A percentile compares a stretch with the other conserved stretches of the same genome.
Conservation (phyloP, 64 coral and sea anemone genomes). For the Pocillopora damicornis region DNA sequence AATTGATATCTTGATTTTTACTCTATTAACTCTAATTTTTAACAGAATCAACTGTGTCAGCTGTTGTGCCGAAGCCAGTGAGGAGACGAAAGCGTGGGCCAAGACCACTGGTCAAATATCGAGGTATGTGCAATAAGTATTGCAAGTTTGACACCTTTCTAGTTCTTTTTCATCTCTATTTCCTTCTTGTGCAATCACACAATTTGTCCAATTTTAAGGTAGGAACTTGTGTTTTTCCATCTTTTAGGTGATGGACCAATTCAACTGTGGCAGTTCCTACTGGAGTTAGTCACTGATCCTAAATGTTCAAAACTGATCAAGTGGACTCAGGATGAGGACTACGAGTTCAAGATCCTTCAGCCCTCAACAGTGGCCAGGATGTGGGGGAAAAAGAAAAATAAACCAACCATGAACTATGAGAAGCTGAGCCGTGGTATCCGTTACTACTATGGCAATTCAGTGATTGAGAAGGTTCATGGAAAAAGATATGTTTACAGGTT, state of each 20-base stretch:
- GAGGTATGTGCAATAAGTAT: constrained; percentile 16
- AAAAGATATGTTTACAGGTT: constrained; percentile 97
- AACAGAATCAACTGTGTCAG: background rate
- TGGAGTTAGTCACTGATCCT: constrained; percentile 56
- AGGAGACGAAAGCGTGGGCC: constrained; percentile 50
- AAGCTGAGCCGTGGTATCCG: constrained; percentile 93
- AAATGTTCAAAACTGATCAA: constrained; percentile 40
- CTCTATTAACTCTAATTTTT: background rate
- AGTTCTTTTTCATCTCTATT: background rate
- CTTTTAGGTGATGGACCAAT: constrained; percentile 85
- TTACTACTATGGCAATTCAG: constrained; percentile 97
- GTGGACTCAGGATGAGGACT: constrained; percentile 92
- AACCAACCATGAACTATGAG: constrained; percentile 98
- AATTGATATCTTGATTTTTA: background rate
- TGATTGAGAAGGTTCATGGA: constrained; percentile 97
- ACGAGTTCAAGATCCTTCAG: constrained; percentile 89
- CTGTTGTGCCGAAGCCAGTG: background rate
- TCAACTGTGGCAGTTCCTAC: constrained; percentile 92
- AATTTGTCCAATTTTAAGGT: no score
- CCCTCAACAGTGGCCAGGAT: constrained; percentile 72
- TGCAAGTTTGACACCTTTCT: background rate
- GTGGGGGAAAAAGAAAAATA: constrained; percentile 96
- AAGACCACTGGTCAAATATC: constrained; percentile 59
- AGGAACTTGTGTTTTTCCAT: background rate
- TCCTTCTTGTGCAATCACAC: background rate